These are phyloP conservation scores for Sanderia malayensis DNA, from an alignment of 30 jellyfish, hydroid and myxozoan species.

Conservation along the genomic window DNA sequence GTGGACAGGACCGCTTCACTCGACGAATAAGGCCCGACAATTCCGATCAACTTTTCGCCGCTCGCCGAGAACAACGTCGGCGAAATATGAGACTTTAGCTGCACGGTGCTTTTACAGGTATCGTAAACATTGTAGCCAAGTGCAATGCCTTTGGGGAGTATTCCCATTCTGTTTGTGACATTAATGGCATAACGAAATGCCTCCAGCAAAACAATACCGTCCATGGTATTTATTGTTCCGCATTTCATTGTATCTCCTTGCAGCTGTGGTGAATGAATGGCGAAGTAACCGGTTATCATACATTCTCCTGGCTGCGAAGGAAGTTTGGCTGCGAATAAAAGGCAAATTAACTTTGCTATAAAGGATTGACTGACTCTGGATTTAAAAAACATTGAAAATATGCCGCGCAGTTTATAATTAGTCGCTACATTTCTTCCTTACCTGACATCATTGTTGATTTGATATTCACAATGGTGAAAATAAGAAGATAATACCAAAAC, in stretches of 20 bases:
- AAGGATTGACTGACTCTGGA: too few species aligned
- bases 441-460: too few species aligned
- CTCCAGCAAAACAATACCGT: slow-evolving; percentile 62
- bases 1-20: slow-evolving; percentile 66
- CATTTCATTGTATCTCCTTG: slow-evolving; percentile 32
- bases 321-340: slow-evolving; percentile 16
- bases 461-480: too few species aligned
- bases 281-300: slow-evolving; percentile 51
- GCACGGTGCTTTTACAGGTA: slow-evolving; percentile 60
- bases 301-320: slow-evolving; percentile 31
- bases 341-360: too few species aligned
- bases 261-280: slow-evolving; percentile 47
- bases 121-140: slow-evolving; percentile 59
- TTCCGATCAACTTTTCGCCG: slow-evolving; percentile 42
- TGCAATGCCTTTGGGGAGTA: slow-evolving; percentile 35
- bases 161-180: slow-evolving; percentile 25
- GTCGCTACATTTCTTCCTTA: too few species aligned
- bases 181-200: slow-evolving; percentile 73
- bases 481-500: too few species aligned
- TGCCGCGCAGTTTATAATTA: too few species aligned
- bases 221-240: slow-evolving; percentile 46
- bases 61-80: slow-evolving; percentile 17
- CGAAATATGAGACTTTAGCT: slow-evolving; percentile 24
- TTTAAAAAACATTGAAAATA: too few species aligned
- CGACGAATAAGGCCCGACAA: slow-evolving; percentile 71